phyloP scores from a whole-genome alignment of 2,113 vertebrate genomes.

The Odontesthes bonariensis region DNA sequence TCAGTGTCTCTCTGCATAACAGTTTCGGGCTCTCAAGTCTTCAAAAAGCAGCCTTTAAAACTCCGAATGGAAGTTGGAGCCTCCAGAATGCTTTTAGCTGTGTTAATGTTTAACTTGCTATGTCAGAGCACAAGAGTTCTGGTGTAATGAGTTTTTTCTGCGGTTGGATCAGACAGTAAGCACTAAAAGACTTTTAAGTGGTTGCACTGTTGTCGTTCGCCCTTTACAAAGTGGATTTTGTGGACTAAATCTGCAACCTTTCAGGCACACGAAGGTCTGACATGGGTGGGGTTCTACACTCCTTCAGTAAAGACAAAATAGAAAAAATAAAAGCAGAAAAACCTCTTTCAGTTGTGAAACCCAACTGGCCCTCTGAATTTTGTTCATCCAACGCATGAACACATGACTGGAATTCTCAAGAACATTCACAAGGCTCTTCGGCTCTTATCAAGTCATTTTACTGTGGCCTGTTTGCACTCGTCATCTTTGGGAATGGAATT shows the following conservation, averaged over 20 bases:
- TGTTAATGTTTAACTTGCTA: constrained; percentile 48
- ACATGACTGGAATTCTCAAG: constrained; percentile 37
- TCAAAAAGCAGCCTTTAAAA: constrained; percentile 31
- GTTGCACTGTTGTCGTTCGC: background rate
- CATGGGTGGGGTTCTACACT: constrained; percentile 61
- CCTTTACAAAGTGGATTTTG: background rate
- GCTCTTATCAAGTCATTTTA: constrained; percentile 48
- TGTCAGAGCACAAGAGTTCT: background rate
- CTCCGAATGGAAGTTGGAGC: constrained; percentile 30
- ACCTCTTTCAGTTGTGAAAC: background rate
- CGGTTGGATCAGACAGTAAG: background rate
- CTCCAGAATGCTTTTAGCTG: constrained; percentile 52
- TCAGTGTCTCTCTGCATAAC: constrained; percentile 7
- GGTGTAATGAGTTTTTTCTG: background rate
- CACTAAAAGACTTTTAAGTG: too few relatives aligned
- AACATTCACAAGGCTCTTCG: constrained; percentile 21
- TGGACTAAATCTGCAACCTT: constrained; percentile 6
- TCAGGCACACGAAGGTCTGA: background rate
- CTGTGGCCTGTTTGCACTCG: constrained; percentile 31
- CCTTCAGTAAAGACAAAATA: constrained; percentile 14
- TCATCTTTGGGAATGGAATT: constrained; percentile 75
- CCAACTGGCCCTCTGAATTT: background rate
- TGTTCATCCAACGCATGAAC: background rate
- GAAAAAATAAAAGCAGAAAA: background rate
- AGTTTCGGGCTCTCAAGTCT: constrained; percentile 31